Base-by-base conservation (phyloP, 2,113 vertebrate genomes). In the Osmerus eperlanus region DNA sequence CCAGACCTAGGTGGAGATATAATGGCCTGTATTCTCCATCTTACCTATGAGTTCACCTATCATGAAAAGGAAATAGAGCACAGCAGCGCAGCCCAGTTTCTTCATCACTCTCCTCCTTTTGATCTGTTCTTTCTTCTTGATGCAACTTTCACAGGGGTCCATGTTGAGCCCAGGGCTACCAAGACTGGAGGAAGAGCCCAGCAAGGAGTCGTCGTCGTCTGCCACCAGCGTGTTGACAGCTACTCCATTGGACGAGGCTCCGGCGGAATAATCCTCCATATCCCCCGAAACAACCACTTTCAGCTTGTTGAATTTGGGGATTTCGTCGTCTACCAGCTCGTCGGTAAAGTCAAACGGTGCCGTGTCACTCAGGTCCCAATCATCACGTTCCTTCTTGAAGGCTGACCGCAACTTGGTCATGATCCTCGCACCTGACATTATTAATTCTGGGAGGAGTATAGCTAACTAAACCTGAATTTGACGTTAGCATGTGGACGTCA, bases 31-130 rank as follows among this genome's bases (percentile, higher is more conserved):
- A 55, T 65, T n/a, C 4, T 3, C 16, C 5, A 21, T 81, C 93
- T 95, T 91, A 99, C 97, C 97, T 77, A 97, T 76, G 15, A 99
- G 93, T 82, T 98, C 97, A 7, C 94, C 97, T 0, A 91, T 86
- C 95, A 98, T 99, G 83, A 98, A 99, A 28, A 98, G 89, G 12
- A 95, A 90, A 78, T 99, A 99, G 0, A 99, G 93, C n/a, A 92
- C 4, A 0, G 95, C 95, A 0, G 97, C 97, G 0, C 94, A 65
- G 36, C 81, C 74, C 18, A 99, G 83, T 61, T 92, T 92, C 87
- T 89, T 94, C 89, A 95, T 96, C 83, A 94, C 95, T 64, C 60
- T 89, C 71, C 84, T 85, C 79, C 92, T 94, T 67, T 83, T 92
- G 41, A 83, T 74, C 4, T 28, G 70, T 78, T 98, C 96, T 32